Conservation (phyloP, 2,113 vertebrate genomes). For the Psephotus haematonotus region DNA sequence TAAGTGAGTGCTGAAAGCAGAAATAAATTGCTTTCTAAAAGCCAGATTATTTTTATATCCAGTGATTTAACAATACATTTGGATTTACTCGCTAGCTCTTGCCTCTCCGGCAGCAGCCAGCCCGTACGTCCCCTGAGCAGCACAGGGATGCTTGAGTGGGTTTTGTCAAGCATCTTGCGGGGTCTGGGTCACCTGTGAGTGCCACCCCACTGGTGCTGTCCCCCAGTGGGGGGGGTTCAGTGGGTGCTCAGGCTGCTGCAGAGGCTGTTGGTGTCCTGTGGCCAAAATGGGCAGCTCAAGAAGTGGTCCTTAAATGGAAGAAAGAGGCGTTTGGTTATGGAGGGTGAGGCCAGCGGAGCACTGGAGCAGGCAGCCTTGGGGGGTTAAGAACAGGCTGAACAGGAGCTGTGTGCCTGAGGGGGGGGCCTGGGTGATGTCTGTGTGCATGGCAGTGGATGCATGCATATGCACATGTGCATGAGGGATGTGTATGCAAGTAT, state of each 20-base stretch:
- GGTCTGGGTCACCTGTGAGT: neutral
- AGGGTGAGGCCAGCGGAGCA: neutral
- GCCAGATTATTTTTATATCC: constrained; percentile 31
- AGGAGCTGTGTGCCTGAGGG: neutral
- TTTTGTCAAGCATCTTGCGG: neutral
- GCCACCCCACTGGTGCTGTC: neutral
- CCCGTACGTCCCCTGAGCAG: accelerated
- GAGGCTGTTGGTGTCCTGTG: neutral
- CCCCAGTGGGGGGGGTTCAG: neutral
- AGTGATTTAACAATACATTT: constrained; percentile 10
- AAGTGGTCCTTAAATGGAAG: neutral
- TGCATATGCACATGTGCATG: neutral
- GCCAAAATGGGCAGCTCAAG: neutral
- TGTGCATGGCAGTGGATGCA: neutral
- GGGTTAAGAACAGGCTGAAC: neutral
- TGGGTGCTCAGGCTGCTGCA: neutral
- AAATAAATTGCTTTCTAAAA: constrained; percentile 62
- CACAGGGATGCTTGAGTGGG: neutral
- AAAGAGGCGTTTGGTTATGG: neutral
- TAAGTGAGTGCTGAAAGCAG: constrained; percentile 22
- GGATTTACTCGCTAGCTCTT: neutral
- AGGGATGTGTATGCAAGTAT: too few relatives aligned
- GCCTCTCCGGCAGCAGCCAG: neutral
- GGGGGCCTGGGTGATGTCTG: neutral
- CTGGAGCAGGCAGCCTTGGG: neutral